These are phyloP conservation scores for Calycopis cecrops DNA, from an alignment of 1,140 invertebrate genomes.

Conservation along the genomic window DNA sequence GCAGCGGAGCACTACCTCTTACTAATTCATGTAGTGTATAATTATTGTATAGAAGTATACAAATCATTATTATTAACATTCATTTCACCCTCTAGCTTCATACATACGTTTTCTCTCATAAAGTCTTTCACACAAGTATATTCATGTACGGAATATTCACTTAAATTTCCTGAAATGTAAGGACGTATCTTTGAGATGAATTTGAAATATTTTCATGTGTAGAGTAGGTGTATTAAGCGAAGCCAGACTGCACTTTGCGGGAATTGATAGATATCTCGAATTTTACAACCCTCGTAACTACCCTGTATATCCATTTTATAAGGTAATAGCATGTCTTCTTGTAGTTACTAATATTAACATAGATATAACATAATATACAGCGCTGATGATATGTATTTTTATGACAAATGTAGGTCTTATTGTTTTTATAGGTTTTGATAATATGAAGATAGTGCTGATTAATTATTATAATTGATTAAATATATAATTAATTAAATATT, in stretches of 20 bases:
- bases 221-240: constrained; percentile 1
- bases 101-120: neutral
- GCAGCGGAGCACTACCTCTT: too few relatives aligned
- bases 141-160: constrained; percentile 8
- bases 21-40: too few relatives aligned
- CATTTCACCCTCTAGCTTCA: constrained; percentile 1
- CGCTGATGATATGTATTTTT: too few relatives aligned
- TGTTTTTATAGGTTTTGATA: too few relatives aligned
- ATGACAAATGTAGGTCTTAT: too few relatives aligned
- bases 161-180: constrained; percentile 9
- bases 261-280: constrained; percentile 17
- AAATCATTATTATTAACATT: too few relatives aligned
- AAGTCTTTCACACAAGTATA: constrained; percentile 1
- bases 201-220: constrained; percentile 15
- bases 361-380: too few relatives aligned
- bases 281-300: constrained; percentile 11
- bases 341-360: neutral
- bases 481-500: too few relatives aligned
- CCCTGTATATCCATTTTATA: constrained; percentile 8
- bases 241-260: constrained; percentile 13
- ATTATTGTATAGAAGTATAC: too few relatives aligned
- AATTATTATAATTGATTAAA: too few relatives aligned
- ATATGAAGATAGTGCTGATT: too few relatives aligned
- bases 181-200: constrained; percentile 6
- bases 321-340: constrained; percentile 8